Base-by-base conservation (phyloP, 2,113 vertebrate genomes). In the Gasterosteus aculeatus region DNA sequence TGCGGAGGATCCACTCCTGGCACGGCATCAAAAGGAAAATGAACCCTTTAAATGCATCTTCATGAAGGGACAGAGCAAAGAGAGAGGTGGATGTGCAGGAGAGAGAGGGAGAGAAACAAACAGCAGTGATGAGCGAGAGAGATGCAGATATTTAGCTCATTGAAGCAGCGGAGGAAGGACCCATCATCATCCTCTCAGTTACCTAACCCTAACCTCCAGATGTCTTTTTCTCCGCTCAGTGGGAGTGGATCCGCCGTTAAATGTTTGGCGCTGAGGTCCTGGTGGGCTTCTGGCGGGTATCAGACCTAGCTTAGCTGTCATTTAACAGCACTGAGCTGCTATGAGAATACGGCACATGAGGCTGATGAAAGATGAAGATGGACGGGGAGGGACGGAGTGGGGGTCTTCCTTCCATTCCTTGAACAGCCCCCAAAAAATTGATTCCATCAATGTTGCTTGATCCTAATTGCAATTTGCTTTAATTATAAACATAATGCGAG, bases 271-370 rank as follows among this genome's bases (percentile, higher is more conserved):
- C 72, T 29, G 73, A 57, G 57, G 78, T 80, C 70, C 58, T 81
- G 67, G 77, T 80, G 78, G 84, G 81, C 77, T 83, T 78, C 68
- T 82, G 84, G 87, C 78, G 75, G 80, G 65, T 77, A 83, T 87
- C 80, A 83, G 78, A 77, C 82, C 64, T 22, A 77, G 73, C 83
- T 86, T 75, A 81, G 81, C 79, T 86, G 85, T 86, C 84, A 83
- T 83, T 63, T 81, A 71, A 78, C 33, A 64, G 46, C 58, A 57
- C 5, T 9, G 39, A 62, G 57, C 51, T 41, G 60, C 56, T 58
- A 59, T 62, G 58, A 11, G 77, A 70, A 61, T 56, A 76, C 11
- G 54, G 64, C 29, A 79, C 47, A 61, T 51, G 51, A 49, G 64
- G 2, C 22, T 26, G 22, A 26, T 26, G 22, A 26, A 26, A 26